A percentile compares a stretch with the other conserved stretches of the same genome.
These are phyloP conservation scores for Apis cerana DNA, from an alignment of 1,140 invertebrate species.

Conservation along the genomic window DNA sequence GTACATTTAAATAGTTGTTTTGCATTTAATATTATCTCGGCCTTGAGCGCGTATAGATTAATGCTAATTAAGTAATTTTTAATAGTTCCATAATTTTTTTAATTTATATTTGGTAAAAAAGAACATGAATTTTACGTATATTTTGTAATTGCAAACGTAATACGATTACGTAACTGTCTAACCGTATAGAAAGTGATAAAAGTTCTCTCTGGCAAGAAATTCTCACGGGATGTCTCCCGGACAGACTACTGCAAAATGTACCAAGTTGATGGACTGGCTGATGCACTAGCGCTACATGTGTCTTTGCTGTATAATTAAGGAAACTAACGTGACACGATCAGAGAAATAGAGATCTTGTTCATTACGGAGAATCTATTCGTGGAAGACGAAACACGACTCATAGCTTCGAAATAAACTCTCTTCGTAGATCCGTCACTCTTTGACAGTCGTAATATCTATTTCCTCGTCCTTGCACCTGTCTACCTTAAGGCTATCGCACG, in stretches of 20 bases:
- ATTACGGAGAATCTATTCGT: slow-evolving; percentile 34
- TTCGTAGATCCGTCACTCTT: slow-evolving; percentile 37
- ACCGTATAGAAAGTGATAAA: slow-evolving; percentile 33
- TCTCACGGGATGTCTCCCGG: slow-evolving; percentile 41
- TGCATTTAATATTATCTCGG: slow-evolving; percentile 1
- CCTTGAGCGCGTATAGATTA: background rate
- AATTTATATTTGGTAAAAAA: background rate
- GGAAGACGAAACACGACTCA: background rate
- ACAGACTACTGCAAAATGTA: background rate
- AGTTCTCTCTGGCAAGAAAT: slow-evolving; percentile 20
- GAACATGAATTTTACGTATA: background rate
- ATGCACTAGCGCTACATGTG: slow-evolving; percentile 20
- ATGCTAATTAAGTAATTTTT: background rate
- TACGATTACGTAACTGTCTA: background rate
- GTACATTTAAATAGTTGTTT: background rate
- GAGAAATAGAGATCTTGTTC: slow-evolving; percentile 19
- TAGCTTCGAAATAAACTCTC: slow-evolving; percentile 26
- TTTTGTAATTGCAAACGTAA: background rate
- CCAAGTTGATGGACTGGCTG: slow-evolving; percentile 7
- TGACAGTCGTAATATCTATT: slow-evolving; percentile 56
- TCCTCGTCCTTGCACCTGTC: slow-evolving; percentile 56
- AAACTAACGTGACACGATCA: slow-evolving; percentile 54
- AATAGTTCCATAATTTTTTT: background rate
- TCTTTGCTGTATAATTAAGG: slow-evolving; percentile 51
- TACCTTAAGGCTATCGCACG: slow-evolving; percentile 50